A percentile compares a stretch with the other conserved stretches of the same genome.
Evolutionary conservation across 2,888 invertebrate species (phyloP).

Genomic region (Amphipyra berbera): DNA sequence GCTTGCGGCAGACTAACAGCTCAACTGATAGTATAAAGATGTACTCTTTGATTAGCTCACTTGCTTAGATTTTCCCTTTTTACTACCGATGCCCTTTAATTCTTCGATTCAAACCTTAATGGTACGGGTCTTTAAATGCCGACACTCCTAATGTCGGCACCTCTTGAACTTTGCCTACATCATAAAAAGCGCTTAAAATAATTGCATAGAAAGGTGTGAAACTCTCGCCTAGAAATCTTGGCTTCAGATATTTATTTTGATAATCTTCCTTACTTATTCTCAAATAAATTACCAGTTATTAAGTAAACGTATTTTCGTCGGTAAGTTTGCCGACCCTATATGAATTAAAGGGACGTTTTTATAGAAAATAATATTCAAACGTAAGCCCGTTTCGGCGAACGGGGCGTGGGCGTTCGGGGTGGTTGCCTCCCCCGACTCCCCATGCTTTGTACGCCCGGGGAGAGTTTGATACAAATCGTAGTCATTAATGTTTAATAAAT

Average conservation of each 20-base stretch:
- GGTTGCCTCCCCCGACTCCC: constrained; percentile 16
- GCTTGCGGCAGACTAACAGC: neutral
- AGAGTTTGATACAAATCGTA: constrained; percentile 66
- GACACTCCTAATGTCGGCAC: constrained; percentile 33
- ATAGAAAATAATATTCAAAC: constrained; percentile 63
- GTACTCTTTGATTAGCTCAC: constrained; percentile 13
- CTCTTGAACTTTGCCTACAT: constrained; percentile 41
- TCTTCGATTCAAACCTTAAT: constrained; percentile 25
- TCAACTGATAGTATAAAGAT: constrained; percentile 19
- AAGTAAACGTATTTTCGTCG: constrained; percentile 18
- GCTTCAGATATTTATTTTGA: neutral
- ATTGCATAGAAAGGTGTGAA: constrained; percentile 37
- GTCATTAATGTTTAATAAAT: constrained; percentile 75
- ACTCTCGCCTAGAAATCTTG: constrained; percentile 4
- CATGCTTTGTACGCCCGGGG: constrained; percentile 51
- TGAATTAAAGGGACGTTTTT: constrained; percentile 61
- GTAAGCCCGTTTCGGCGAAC: constrained; percentile 53
- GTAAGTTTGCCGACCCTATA: constrained; percentile 50
- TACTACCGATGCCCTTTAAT: constrained; percentile 31
- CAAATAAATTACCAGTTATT: constrained; percentile 22
- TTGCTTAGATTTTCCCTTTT: constrained; percentile 34
- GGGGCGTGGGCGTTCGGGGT: constrained; percentile 28
- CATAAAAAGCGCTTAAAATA: constrained; percentile 41
- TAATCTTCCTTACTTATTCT: neutral
- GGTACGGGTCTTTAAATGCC: constrained; percentile 38